Base-by-base conservation (phyloP, 2,113 vertebrate species). In the Oxyruncus cristatus region DNA sequence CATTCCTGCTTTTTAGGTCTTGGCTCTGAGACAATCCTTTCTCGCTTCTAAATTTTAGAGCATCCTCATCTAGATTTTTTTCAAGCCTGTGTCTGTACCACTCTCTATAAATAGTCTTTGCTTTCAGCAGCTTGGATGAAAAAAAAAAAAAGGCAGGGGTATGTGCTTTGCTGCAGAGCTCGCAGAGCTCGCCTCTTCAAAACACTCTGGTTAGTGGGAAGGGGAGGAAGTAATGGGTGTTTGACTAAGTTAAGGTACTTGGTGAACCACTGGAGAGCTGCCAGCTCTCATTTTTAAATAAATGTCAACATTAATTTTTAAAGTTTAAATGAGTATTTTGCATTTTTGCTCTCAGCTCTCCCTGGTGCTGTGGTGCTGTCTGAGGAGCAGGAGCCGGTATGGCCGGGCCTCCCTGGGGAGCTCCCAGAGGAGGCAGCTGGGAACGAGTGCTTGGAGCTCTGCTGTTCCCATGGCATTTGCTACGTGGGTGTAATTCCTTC, bases 231-330 rank as follows among this genome's bases (percentile, higher is more conserved):
- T 91, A 90, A 95, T 93, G 94, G 96, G 93, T 63, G 67, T 97
- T 97, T 93, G 89, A 58, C 83, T 89, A 81, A 62, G 72, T 83
- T 96, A 95, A 95, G 94, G 83, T 47, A 74, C 97, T 93, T 91
- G 39, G 66, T 85, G 96, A 97, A 75, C 87, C 89, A 15, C 21
- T 90, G 85, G 92, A 91, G 79, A 94, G 85, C 91, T 94, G 50
- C 78, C 97, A 97, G 32, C 84, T 96, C 94, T 87, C 74, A 52
- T 96, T 97, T 96, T 76, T 73, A 88, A 97, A 95, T 94, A 96
- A 97, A 94, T 82, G 91, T 92, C 94, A 91, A 16, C 94, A 93
- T 96, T 93, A 94, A 96, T 95, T 95, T 96, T 97, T 97, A 97
- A 53, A 86, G 79, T 89, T 95, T 93, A 95, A 97, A 91, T 78